phyloP scores from a whole-genome alignment of 2,888 invertebrate species.

The Cephus spinipes region DNA sequence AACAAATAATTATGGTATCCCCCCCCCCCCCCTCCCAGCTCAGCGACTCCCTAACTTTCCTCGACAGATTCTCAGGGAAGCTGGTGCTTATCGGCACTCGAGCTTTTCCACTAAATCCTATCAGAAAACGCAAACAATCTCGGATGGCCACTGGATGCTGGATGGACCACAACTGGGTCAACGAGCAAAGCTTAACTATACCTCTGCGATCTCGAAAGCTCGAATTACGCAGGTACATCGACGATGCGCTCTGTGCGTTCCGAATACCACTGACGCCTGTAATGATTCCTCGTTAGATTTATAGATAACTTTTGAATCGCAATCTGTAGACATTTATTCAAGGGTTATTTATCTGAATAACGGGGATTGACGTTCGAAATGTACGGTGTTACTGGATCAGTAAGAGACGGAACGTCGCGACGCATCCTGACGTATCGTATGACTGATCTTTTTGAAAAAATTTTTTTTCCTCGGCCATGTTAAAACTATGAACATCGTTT shows the following conservation, averaged over 20 bases:
- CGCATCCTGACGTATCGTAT: background rate
- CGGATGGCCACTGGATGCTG: background rate
- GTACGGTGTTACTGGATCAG: background rate
- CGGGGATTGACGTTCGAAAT: background rate
- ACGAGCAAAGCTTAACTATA: background rate
- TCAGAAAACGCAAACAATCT: conserved; percentile 8
- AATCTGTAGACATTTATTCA: no score
- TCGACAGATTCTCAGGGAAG: background rate
- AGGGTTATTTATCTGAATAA: background rate
- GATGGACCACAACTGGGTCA: background rate
- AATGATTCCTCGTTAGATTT: no score
- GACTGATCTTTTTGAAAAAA: background rate
- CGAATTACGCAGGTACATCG: background rate
- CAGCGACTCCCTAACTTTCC: background rate
- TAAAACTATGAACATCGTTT: background rate
- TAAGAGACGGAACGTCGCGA: background rate
- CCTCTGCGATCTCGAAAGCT: background rate
- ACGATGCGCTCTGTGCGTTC: background rate
- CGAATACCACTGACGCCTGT: no score
- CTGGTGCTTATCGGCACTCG: background rate
- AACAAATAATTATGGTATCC: background rate
- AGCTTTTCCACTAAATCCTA: background rate
- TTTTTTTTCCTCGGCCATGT: background rate
- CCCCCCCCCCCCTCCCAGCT: background rate
- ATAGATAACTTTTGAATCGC: no score